phyloP scores from a whole-genome alignment of 1,140 invertebrate genomes.

The Charaxes varanes region DNA sequence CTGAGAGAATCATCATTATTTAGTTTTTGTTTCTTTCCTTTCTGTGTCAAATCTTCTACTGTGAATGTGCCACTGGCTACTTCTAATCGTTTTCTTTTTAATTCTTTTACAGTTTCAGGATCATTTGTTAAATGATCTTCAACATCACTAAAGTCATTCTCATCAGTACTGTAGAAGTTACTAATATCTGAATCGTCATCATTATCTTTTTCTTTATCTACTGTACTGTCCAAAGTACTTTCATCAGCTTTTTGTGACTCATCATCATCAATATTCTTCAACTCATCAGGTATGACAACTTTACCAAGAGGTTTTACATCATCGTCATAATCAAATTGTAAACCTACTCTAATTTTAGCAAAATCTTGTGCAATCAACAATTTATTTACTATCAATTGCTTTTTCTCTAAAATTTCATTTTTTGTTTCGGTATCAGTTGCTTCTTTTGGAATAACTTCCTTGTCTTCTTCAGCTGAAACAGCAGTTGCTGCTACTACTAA shows the following conservation, averaged over 20 bases:
- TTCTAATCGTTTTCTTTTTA: constrained; percentile 57
- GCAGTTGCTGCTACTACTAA: constrained; percentile 14
- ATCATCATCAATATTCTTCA: constrained; percentile 66
- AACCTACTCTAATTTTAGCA: constrained; percentile 84
- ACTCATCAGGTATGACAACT: constrained; percentile 74
- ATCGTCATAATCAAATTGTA: constrained; percentile 81
- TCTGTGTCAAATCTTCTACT: constrained; percentile 63
- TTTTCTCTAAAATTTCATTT: constrained; percentile 33
- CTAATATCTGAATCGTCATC: constrained; percentile 75
- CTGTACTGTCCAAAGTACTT: constrained; percentile 46
- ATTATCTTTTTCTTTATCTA: constrained; percentile 62
- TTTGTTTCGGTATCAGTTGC: constrained; percentile 22
- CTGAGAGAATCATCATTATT: constrained; percentile 28
- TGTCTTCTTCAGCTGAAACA: constrained; percentile 13
- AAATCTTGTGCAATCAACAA: constrained; percentile 84
- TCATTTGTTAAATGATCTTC: constrained; percentile 70
- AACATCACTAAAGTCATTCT: constrained; percentile 68
- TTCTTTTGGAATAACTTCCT: constrained; percentile 24
- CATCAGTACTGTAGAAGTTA: constrained; percentile 78
- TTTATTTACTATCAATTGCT: constrained; percentile 52
- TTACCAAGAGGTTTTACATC: constrained; percentile 78
- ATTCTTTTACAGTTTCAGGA: constrained; percentile 61
- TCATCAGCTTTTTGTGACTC: constrained; percentile 49
- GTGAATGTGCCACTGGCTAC: constrained; percentile 78
- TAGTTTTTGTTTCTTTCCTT: constrained; percentile 38